A percentile compares a stretch with the other conserved stretches of the same genome.
phyloP scores from a whole-genome alignment of 2,797 vertebrate species.

The Oreochromis grahami region DNA sequence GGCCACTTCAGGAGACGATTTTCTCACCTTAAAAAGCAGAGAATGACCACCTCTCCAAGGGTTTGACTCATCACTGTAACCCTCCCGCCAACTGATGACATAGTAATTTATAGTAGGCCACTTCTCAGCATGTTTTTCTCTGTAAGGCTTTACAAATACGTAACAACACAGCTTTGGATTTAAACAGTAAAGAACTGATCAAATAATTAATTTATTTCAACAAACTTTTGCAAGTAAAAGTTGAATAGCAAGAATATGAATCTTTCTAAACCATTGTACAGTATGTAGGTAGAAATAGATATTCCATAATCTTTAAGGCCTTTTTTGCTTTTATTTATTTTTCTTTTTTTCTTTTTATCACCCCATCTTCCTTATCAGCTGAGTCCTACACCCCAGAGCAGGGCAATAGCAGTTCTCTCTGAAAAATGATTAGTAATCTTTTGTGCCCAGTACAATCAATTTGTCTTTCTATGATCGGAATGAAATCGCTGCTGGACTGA shows the following conservation, averaged over 20 bases:
- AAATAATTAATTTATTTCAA: background rate
- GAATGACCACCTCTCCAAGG: constrained; percentile 66
- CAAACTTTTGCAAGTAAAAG: background rate
- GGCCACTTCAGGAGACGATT: constrained; percentile 41
- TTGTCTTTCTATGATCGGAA: constrained; percentile 11
- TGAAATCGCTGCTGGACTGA: background rate
- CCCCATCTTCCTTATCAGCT: background rate
- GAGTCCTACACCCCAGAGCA: background rate
- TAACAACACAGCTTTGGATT: background rate
- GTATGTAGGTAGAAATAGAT: background rate
- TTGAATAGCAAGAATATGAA: background rate
- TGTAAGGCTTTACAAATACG: constrained; percentile 8
- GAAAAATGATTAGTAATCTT: constrained; percentile 5
- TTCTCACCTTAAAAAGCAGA: constrained; percentile 47
- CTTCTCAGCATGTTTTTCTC: constrained; percentile 53
- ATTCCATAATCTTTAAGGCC: background rate
- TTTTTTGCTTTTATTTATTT: background rate
- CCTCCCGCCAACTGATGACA: constrained; percentile 63
- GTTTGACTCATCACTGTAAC: constrained; percentile 57
- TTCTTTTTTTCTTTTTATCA: background rate
- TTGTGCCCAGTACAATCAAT: background rate
- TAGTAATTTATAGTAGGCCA: constrained; percentile 47
- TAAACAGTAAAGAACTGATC: background rate
- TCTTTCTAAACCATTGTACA: background rate
- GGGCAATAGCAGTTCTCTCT: background rate